Evolutionary conservation across 2,888 invertebrate species (phyloP), one percentile per base, ranked within the genome.

Genomic region (Heliconius charithonia): DNA sequence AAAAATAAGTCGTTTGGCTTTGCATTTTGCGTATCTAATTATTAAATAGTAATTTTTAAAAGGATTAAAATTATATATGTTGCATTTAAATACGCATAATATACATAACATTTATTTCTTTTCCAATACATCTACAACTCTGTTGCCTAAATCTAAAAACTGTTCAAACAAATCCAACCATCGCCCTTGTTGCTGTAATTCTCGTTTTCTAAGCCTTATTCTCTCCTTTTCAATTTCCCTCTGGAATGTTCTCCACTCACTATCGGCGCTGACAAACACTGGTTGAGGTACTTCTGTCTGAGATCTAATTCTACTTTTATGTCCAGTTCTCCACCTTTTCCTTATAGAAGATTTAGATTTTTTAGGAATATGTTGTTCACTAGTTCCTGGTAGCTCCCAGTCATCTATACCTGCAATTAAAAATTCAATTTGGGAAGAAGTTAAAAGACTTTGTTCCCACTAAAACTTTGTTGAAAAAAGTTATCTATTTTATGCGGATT

Each of bases 201-300:
- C 74, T 41, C 74, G 45, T 65, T 74, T 74, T 27, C 74, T 74
- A 22, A 74, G 63, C 63, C 41, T 74, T 45, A 74, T 74, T 27
- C 74, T 74, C 41, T 74, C 74, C 27, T 74, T 74, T 45, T 74
- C 74, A 27, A 63, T 65, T 74, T 74, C 74, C 74, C 74, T 74
- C 41, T 74, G 74, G 27, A 74, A 74, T 41, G 74, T 63, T 29
- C 25, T 25, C 74, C 74, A 74, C 29, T 74, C 74, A 45, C 45
- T 74, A 12, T 74, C 63, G 13, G 63, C 63, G 45, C 74, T 74
- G 10, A 65, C 63, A 72, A 72, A 72, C 10, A 62, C 63, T 22
- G 45, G 63, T 41, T 19, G 41, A 41, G 63, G 45, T 10, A 41
- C 9, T 41, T 62, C 62, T 22, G 74, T 13, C 4, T 74, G 62